phyloP scores from a whole-genome alignment of 2,888 invertebrate species.

The Himalopsyche japonica region DNA sequence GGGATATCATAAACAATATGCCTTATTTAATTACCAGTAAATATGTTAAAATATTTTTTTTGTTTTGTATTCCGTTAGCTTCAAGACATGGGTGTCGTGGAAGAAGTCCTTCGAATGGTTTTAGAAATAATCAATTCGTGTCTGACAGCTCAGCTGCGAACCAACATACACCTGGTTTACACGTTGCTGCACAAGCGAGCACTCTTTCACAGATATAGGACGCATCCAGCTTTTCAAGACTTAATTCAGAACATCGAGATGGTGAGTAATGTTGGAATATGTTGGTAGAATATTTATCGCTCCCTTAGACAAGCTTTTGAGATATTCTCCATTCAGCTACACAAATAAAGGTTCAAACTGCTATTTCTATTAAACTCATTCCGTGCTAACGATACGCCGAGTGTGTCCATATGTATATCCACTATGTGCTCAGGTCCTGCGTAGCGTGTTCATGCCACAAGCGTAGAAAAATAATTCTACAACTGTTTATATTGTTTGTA shows the following conservation, averaged over 20 bases:
- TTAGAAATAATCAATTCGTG: constrained; percentile 97
- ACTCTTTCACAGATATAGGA: constrained; percentile 83
- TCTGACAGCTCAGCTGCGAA: constrained; percentile 79
- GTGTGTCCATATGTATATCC: too few species aligned
- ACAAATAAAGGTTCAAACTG: too few species aligned
- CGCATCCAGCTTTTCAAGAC: constrained; percentile 88
- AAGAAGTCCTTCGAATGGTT: constrained; percentile 95
- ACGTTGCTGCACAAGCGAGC: constrained; percentile 91
- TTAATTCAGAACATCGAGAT: constrained; percentile 94
- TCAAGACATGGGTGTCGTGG: constrained; percentile 88
- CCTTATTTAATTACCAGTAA: too few species aligned
- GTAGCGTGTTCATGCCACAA: too few species aligned
- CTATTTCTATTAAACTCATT: too few species aligned
- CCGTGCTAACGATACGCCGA: too few species aligned
- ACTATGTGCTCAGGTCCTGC: too few species aligned
- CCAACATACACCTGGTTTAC: constrained; percentile 92
- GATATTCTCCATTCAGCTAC: too few species aligned
- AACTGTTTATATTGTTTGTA: too few species aligned
- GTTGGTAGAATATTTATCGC: not conserved
- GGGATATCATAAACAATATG: too few species aligned
- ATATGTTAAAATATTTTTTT: not conserved
- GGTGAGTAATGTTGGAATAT: constrained; percentile 57
- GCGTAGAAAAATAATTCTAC: too few species aligned
- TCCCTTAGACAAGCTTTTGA: too few species aligned
- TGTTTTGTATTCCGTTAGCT: constrained; percentile 56